Evolutionary conservation across 2,113 vertebrate species (phyloP).

Genomic region (Myotis brandtii): DNA sequence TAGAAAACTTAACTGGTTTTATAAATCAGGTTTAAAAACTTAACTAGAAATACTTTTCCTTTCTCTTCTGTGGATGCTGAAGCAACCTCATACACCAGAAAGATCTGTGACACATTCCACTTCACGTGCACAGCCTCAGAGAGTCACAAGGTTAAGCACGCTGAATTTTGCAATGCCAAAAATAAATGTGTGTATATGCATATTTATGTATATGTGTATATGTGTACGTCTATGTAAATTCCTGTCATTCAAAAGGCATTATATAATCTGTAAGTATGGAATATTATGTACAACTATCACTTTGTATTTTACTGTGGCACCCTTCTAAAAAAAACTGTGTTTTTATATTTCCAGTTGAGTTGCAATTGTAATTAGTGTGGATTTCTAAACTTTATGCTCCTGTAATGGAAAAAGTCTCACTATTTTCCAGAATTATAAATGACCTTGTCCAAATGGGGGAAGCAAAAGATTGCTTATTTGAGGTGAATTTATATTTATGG

Average conservation of each 20-base stretch:
- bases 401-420: constrained; percentile 59
- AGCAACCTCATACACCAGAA: background rate
- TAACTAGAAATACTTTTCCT: background rate
- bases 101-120: background rate
- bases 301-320: background rate
- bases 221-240: background rate
- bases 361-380: background rate
- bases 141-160: background rate
- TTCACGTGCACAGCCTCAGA: background rate
- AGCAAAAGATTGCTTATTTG: constrained; percentile 78
- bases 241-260: background rate
- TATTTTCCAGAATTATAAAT: constrained; percentile 71
- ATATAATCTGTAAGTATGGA: background rate
- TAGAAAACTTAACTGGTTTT: constrained; percentile 5
- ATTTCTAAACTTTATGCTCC: constrained; percentile 51
- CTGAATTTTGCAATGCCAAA: background rate
- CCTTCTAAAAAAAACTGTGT: constrained; percentile 60
- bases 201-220: background rate
- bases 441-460: constrained; percentile 34
- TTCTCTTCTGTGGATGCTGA: background rate
- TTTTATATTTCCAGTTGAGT: constrained; percentile 31
- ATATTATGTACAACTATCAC: background rate
- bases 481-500: constrained; percentile 77
- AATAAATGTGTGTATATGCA: background rate
- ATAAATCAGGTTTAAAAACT: background rate